Percentiles rank a stretch among this genome's conserved stretches.
Evolutionary conservation across 1,140 invertebrate species (phyloP).

Genomic region (Bacillus rossius): DNA sequence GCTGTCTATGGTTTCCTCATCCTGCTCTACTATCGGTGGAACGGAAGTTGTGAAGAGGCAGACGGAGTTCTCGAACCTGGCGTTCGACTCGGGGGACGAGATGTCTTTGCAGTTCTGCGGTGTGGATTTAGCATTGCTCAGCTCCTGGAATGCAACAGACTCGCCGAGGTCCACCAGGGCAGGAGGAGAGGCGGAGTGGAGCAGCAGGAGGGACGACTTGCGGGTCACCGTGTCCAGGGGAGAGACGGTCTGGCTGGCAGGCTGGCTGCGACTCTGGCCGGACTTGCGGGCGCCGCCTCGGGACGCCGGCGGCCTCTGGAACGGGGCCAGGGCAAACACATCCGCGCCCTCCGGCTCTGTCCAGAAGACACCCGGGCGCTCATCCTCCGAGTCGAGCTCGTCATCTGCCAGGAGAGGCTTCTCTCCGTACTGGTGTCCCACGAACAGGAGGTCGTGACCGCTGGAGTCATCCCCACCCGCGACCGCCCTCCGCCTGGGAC

Average conservation of each 20-base stretch:
- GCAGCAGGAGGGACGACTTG: conserved; percentile 15
- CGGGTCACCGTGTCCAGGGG: conserved; percentile 20
- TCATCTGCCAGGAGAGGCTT: conserved; percentile 72
- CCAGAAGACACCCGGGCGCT: conserved; percentile 15
- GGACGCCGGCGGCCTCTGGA: conserved; percentile 45
- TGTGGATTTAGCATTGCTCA: neutral
- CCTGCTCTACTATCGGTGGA: conserved; percentile 24
- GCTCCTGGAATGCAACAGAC: neutral
- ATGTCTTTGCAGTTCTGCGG: conserved; percentile 1
- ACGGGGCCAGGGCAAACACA: conserved; percentile 70
- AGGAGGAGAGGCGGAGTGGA: conserved; percentile 14
- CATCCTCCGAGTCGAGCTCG: conserved; percentile 62
- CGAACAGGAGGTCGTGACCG: conserved; percentile 42
- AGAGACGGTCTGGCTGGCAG: conserved; percentile 26
- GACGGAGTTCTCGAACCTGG: conserved; percentile 19
- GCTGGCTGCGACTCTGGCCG: conserved; percentile 25
- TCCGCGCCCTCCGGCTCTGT: conserved; percentile 40
- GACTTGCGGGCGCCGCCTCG: conserved; percentile 1
- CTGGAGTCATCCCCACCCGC: conserved; percentile 17
- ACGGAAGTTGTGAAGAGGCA: conserved; percentile 24
- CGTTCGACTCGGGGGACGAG: neutral
- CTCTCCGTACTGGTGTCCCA: conserved; percentile 75
- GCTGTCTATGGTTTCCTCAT: conserved; percentile 10
- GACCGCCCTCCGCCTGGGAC: conserved; percentile 10
- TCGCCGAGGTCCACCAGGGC: conserved; percentile 3